These are phyloP conservation scores for Apeltes quadracus DNA, from an alignment of 2,113 vertebrate genomes.

Conservation along the genomic window DNA sequence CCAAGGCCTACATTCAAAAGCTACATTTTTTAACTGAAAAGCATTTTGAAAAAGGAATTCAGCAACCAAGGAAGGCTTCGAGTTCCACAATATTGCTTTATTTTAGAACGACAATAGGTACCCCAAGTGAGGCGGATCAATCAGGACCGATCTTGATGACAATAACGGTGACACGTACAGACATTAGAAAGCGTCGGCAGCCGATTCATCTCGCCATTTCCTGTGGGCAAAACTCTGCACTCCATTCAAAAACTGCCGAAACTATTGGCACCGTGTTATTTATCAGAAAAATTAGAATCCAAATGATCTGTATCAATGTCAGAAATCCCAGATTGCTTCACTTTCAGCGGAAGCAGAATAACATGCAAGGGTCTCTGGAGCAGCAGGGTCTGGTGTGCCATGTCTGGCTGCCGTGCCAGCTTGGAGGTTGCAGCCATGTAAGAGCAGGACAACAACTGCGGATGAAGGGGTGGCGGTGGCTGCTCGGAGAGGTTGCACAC, in stretches of 20 bases:
- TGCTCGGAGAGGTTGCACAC: slow-evolving; percentile 35
- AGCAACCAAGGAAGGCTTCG: not conserved
- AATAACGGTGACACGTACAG: not conserved
- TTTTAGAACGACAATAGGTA: not conserved
- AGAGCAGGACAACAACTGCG: slow-evolving; percentile 31
- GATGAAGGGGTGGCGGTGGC: slow-evolving; percentile 36
- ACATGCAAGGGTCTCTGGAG: slow-evolving; percentile 17
- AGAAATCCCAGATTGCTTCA: slow-evolving; percentile 5
- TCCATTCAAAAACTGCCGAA: not conserved
- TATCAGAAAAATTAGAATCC: not conserved
- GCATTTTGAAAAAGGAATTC: not conserved
- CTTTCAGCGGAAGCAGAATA: not conserved
- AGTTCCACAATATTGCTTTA: not conserved
- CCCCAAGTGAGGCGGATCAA: not conserved
- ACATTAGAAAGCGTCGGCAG: not conserved
- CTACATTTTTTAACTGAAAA: not conserved
- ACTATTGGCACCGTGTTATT: not conserved
- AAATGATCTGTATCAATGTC: slow-evolving; percentile 12
- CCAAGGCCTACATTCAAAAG: not conserved
- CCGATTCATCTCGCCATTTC: no score
- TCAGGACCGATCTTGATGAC: not conserved
- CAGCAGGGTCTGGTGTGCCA: slow-evolving; percentile 8
- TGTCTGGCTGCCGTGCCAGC: slow-evolving; percentile 25
- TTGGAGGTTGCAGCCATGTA: not conserved
- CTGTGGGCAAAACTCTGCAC: not conserved